phyloP scores from a whole-genome alignment of 1,140 invertebrate species.

The Brachionus asplanchnoidis region DNA sequence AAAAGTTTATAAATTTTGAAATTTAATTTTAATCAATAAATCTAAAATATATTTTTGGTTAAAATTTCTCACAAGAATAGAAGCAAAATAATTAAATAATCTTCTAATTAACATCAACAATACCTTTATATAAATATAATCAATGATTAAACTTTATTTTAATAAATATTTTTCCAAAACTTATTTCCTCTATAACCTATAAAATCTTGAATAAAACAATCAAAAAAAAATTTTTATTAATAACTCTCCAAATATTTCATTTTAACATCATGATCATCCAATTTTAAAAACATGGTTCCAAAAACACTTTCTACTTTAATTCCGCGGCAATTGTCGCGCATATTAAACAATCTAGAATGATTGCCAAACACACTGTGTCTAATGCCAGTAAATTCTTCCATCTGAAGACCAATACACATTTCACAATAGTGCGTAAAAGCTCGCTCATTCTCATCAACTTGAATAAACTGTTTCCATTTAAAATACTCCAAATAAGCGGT shows the following conservation, averaged over 20 bases:
- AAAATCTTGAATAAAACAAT: too few relatives aligned
- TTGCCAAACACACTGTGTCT: neutral
- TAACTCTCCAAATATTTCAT: conserved; percentile 10
- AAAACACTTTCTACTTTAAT: neutral
- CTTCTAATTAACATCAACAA: too few relatives aligned
- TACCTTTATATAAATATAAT: too few relatives aligned
- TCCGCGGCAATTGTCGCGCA: neutral
- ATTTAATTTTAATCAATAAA: too few relatives aligned
- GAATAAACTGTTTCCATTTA: conserved; percentile 27
- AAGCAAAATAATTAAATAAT: too few relatives aligned
- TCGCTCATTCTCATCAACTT: neutral
- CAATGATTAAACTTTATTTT: too few relatives aligned
- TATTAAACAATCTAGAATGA: neutral
- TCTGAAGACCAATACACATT: conserved; percentile 30
- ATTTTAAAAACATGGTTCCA: neutral
- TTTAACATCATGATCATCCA: neutral
- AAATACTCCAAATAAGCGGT: conserved; percentile 17
- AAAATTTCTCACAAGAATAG: too few relatives aligned
- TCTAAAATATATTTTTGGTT: too few relatives aligned
- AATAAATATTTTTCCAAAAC: too few relatives aligned
- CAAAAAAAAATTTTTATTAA: neutral
- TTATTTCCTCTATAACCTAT: too few relatives aligned
- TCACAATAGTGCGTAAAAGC: neutral
- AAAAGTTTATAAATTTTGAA: too few relatives aligned
- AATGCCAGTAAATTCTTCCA: conserved; percentile 32